Evolutionary conservation across 2,113 vertebrate species (phyloP), one percentile per base, ranked within the genome.

Genomic region (Limanda limanda): DNA sequence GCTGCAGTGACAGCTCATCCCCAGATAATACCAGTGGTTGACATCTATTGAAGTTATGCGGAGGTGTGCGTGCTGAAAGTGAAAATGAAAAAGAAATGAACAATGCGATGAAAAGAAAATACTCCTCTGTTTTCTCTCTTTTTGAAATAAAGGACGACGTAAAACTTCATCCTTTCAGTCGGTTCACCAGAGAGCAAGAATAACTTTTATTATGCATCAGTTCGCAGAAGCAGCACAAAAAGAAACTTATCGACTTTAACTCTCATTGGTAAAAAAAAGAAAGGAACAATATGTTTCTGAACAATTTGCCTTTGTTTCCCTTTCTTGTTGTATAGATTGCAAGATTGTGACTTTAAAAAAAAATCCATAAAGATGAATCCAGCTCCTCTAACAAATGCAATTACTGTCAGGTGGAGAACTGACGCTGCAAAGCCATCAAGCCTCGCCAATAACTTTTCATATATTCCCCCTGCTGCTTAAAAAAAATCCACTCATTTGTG

Each of bases 371-470:
- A 71, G 68, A 83, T 68, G 52, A 88, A 84, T 79, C 73, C 25
- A 56, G 82, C 80, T 55, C 31, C 60, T 77, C 45, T 68, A 85
- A 86, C 68, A 73, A 60, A 71, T 73, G 78, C 80, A 81, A 83
- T 89, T 88, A 88, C 82, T 73, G 82, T 65, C 79, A 75, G 47
- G 63, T 37, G 63, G 64, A 85, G 68, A 81, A 83, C 40, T 68
- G 74, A 71, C 45, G 24, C 31, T 18, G 40, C 54, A 67, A 63
- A 78, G 20, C 25, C 62, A 55, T 83, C n/a, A n/a, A 55, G 69
- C 54, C 12, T 21, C 0, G 9, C 17, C 58, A 23, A 48, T 64
- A 61, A 23, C 4, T 57, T 56, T 67, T 64, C 27, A 40, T 58
- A 47, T 42, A 48, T 69, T 79, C 59, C 48, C 23, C 35, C n/a